Evolutionary conservation across 1,140 invertebrate species (phyloP).

Genomic region (Hycleus cichorii): DNA sequence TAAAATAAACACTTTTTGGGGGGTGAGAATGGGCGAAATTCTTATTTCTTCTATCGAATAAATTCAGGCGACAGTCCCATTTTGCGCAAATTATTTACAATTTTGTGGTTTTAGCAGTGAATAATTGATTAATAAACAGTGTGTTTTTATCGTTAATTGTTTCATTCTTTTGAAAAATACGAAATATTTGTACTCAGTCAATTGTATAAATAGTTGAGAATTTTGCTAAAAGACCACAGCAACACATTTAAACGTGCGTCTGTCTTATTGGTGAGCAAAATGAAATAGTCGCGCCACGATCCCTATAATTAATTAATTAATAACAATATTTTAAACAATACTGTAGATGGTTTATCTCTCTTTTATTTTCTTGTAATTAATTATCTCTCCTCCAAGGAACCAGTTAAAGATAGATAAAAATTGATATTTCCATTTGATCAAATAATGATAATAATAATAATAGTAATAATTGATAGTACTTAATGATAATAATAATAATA

Average conservation of each 20-base stretch:
- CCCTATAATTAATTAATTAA: background rate
- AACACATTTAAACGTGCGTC: background rate
- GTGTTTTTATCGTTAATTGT: no score
- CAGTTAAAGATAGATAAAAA: conserved; percentile 4
- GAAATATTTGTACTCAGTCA: no score
- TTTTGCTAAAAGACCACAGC: background rate
- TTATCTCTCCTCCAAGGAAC: conserved; percentile 14
- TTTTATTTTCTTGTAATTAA: no score
- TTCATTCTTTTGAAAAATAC: no score
- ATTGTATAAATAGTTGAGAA: background rate
- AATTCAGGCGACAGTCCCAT: conserved; percentile 2
- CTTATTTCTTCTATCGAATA: no score
- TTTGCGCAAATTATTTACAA: background rate
- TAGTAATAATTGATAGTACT: background rate
- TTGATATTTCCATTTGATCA: background rate
- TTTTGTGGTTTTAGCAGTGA: no score
- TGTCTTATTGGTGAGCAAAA: background rate
- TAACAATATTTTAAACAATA: conserved; percentile 16
- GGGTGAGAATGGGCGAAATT: no score
- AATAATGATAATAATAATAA: background rate
- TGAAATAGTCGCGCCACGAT: conserved; percentile 4
- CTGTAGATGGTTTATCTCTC: conserved; percentile 15
- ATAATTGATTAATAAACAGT: no score
- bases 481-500: conserved; percentile 1
- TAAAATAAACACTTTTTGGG: background rate